Percentiles rank a stretch among this genome's conserved stretches.
Evolutionary conservation across 2,113 vertebrate species (phyloP).

Genomic region (Pterophyllum scalare): DNA sequence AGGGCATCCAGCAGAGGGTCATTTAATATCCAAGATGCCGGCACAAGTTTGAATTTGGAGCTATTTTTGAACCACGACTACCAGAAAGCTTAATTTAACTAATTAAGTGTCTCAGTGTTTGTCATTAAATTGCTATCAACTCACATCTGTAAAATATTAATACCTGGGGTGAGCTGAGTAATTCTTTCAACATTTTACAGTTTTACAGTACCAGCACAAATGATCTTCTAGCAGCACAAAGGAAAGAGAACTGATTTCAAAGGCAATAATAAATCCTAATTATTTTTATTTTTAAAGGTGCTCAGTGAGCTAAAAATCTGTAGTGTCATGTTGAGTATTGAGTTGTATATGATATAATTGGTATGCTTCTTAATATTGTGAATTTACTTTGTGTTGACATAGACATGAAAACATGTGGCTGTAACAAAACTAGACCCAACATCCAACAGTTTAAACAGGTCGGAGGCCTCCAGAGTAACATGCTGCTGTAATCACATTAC

Average conservation of each 20-base stretch:
- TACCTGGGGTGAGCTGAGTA: neutral
- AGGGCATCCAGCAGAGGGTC: too few relatives aligned
- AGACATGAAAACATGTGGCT: neutral
- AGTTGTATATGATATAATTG: too few relatives aligned
- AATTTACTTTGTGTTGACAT: neutral
- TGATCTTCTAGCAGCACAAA: neutral
- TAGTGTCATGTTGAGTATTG: neutral
- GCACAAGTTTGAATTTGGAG: neutral
- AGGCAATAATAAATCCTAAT: neutral
- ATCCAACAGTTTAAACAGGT: neutral
- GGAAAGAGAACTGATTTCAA: neutral
- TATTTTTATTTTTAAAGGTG: neutral
- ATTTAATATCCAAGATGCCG: neutral
- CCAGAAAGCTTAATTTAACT: neutral
- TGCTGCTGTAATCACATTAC: neutral
- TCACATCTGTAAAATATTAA: neutral
- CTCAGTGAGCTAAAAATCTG: too few relatives aligned
- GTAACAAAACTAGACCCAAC: neutral
- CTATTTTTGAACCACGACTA: neutral
- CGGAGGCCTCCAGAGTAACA: neutral
- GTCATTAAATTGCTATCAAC: neutral
- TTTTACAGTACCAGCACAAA: too few relatives aligned
- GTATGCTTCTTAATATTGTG: too few relatives aligned
- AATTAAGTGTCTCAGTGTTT: neutral
- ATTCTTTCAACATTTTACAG: neutral